phyloP scores from a whole-genome alignment of 2,113 vertebrate genomes.

The Melanerpes aurifrons region DNA sequence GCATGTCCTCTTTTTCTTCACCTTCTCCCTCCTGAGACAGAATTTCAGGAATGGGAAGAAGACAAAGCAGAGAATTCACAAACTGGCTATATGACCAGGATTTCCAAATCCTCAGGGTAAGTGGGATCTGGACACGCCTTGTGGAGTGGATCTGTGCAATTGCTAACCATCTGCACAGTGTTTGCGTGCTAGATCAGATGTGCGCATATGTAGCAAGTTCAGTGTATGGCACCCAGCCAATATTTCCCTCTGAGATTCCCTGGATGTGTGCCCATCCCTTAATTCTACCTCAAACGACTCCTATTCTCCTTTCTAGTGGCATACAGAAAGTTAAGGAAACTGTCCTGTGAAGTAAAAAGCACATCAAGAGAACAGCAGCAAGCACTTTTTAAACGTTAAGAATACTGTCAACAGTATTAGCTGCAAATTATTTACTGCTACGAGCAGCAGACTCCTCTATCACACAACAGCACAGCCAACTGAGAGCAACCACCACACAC shows the following conservation, averaged over 20 bases:
- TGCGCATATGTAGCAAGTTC: constrained; percentile 31
- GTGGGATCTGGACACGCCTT: constrained; percentile 2
- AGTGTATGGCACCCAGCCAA: constrained; percentile 15
- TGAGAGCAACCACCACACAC: neutral
- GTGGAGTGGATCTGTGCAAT: constrained; percentile 4
- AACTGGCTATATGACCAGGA: neutral
- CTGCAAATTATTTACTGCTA: constrained; percentile 1
- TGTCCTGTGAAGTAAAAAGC: neutral
- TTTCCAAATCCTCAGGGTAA: constrained; percentile 4
- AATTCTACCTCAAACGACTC: constrained; percentile 12
- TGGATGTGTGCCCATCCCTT: constrained; percentile 17
- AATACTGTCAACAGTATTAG: neutral
- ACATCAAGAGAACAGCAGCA: neutral
- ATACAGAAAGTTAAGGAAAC: neutral
- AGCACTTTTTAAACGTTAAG: neutral
- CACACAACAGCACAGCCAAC: neutral
- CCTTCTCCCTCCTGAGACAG: neutral
- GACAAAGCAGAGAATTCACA: constrained; percentile 1
- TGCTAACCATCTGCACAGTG: constrained; percentile 6
- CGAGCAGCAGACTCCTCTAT: neutral
- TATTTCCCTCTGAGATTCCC: constrained; percentile 36
- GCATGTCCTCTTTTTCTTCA: neutral
- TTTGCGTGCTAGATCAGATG: neutral
- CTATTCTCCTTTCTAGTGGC: neutral
- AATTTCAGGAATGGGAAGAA: neutral